Evolutionary conservation across 2,888 invertebrate genomes (phyloP).

Genomic region (Mayetiola destructor): DNA sequence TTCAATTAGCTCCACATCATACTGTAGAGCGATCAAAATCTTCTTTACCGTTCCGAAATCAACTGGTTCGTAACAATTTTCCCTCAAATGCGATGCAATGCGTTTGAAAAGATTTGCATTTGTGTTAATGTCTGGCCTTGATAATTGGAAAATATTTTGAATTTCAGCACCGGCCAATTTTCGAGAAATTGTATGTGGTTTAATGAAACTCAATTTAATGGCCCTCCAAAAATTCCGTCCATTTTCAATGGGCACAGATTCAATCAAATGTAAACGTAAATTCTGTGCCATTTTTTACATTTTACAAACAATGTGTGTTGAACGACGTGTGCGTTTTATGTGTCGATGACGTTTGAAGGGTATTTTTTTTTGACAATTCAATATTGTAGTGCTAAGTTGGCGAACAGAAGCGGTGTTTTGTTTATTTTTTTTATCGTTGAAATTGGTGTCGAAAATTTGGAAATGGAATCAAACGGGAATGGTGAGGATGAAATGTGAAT

Average conservation of each 20-base stretch:
- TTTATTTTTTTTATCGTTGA: not conserved
- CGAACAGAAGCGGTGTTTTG: not conserved
- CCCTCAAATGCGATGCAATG: too few relatives aligned
- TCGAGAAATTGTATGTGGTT: conserved; percentile 58
- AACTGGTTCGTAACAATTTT: too few relatives aligned
- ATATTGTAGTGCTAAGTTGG: not conserved
- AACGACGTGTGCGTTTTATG: too few relatives aligned
- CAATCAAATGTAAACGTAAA: too few relatives aligned
- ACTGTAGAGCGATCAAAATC: too few relatives aligned
- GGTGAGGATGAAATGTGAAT: not conserved
- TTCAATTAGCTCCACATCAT: too few relatives aligned
- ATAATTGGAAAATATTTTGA: not conserved
- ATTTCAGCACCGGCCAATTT: conserved; percentile 42
- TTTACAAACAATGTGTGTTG: too few relatives aligned
- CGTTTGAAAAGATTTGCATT: too few relatives aligned
- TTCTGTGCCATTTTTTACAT: too few relatives aligned
- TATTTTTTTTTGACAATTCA: conserved; percentile 4
- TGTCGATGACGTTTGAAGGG: not conserved
- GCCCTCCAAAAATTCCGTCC: conserved; percentile 46
- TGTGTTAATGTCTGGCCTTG: too few relatives aligned
- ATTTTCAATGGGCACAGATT: not conserved
- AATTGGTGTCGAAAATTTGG: not conserved
- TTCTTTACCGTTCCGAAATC: too few relatives aligned
- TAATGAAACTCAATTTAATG: conserved; percentile 45
- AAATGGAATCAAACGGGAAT: not conserved